Percentiles rank a stretch among this genome's conserved stretches.
Conservation (phyloP, 2,888 invertebrate genomes). For the Volucella inflata region DNA sequence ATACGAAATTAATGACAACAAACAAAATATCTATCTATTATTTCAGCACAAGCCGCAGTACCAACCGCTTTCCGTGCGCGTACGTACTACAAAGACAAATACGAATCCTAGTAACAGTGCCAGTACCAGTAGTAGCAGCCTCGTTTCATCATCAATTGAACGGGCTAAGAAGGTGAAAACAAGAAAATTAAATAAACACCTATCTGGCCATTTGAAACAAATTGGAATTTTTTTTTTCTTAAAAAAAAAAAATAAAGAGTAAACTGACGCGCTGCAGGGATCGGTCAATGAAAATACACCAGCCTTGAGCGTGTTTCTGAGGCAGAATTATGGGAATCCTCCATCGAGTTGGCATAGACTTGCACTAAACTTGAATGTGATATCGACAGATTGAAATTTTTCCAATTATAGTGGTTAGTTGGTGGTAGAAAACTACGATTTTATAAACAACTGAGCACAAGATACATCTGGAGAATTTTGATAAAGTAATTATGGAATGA, state of each 20-base stretch:
- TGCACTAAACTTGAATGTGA: constrained; percentile 21
- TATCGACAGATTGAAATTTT: constrained; percentile 31
- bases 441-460: constrained; percentile 37
- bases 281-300: constrained; percentile 30
- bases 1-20: constrained; percentile 68
- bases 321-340: constrained; percentile 56
- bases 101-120: background rate
- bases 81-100: background rate
- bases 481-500: constrained; percentile 48
- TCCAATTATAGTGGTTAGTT: constrained; percentile 40
- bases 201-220: constrained; percentile 53
- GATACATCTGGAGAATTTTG: constrained; percentile 43
- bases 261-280: constrained; percentile 38
- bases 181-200: constrained; percentile 68
- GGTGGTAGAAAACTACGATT: constrained; percentile 24
- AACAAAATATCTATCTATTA: constrained; percentile 63
- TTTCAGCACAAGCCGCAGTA: constrained; percentile 62
- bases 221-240: constrained; percentile 51
- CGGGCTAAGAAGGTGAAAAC: constrained; percentile 42
- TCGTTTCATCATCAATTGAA: constrained; percentile 13
- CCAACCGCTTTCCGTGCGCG: background rate
- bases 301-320: constrained; percentile 31
- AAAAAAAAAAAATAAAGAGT: constrained; percentile 41
- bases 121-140: constrained; percentile 6
- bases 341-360: constrained; percentile 32